These are phyloP conservation scores for Hydractinia echinata DNA, from an alignment of 30 jellyfish, hydroid and myxozoan species.

Conservation along the genomic window DNA sequence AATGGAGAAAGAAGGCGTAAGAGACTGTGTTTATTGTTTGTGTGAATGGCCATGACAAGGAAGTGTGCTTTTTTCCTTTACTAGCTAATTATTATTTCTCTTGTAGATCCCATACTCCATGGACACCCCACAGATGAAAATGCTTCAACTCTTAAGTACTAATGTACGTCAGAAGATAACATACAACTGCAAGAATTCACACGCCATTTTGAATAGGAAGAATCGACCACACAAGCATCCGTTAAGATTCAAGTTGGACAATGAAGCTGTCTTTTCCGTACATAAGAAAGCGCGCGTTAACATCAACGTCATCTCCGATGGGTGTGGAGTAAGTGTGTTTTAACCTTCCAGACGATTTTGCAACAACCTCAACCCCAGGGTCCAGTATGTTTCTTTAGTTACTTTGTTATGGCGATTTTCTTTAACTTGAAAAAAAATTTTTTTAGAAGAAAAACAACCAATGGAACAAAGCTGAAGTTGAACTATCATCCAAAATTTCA, in stretches of 20 bases:
- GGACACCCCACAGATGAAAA: slow-evolving; percentile 76
- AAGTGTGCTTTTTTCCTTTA: no score
- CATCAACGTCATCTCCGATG: slow-evolving; percentile 51
- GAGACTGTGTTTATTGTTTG: not conserved
- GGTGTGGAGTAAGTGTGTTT: slow-evolving; percentile 58
- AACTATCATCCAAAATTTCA: slow-evolving; percentile 49
- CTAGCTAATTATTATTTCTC: not conserved
- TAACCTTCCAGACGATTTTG: no score
- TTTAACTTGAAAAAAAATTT: not conserved
- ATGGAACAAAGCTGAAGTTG: slow-evolving; percentile 73
- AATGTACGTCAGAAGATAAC: slow-evolving; percentile 73
- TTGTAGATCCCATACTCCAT: slow-evolving; percentile 69
- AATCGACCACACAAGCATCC: slow-evolving; percentile 40
- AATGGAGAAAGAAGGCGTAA: slow-evolving; percentile 67
- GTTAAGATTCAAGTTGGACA: slow-evolving; percentile 58
- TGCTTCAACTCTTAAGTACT: slow-evolving; percentile 66
- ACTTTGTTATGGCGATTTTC: no score
- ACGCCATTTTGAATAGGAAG: slow-evolving; percentile 46
- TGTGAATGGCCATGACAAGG: no score
- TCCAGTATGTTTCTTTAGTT: no score
- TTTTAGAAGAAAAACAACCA: slow-evolving; percentile 53
- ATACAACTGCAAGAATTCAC: slow-evolving; percentile 77
- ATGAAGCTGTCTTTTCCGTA: slow-evolving; percentile 54
- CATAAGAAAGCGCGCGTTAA: slow-evolving; percentile 47
- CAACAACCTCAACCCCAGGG: no score